These are phyloP conservation scores for Scaptomyza montana DNA, from an alignment of 1,140 invertebrate species.

Conservation along the genomic window DNA sequence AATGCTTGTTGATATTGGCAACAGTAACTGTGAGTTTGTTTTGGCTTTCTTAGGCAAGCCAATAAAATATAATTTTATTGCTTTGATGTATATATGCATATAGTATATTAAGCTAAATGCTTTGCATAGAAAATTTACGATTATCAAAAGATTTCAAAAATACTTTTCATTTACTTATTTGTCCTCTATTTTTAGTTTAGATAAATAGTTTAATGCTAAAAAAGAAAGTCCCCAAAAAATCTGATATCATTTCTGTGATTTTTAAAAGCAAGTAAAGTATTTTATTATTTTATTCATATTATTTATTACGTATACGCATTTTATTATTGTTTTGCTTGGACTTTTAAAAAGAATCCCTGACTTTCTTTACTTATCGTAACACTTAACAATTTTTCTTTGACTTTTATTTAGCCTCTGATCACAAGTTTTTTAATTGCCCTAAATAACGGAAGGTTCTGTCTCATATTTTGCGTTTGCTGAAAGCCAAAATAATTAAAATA, in stretches of 20 bases:
- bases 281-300: no score
- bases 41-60: conserved; percentile 14
- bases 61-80: conserved; percentile 24
- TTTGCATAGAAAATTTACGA: no score
- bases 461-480: conserved; percentile 14
- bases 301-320: no score
- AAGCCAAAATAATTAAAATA: conserved; percentile 61
- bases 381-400: conserved; percentile 5
- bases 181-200: conserved; percentile 42
- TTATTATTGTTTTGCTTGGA: no score
- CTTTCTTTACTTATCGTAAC: no score
- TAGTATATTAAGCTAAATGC: no score
- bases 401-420: conserved; percentile 1
- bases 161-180: conserved; percentile 55
- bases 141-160: not conserved
- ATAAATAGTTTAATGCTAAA: not conserved
- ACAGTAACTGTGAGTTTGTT: conserved; percentile 5
- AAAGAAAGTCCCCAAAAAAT: conserved; percentile 30
- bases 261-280: no score
- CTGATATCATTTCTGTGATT: no score
- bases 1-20: conserved; percentile 10
- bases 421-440: conserved; percentile 25
- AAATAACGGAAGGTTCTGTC: conserved; percentile 48
- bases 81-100: not conserved
- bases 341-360: no score